Conservation (phyloP, 2,113 vertebrate species). For the Cynocephalus volans region DNA sequence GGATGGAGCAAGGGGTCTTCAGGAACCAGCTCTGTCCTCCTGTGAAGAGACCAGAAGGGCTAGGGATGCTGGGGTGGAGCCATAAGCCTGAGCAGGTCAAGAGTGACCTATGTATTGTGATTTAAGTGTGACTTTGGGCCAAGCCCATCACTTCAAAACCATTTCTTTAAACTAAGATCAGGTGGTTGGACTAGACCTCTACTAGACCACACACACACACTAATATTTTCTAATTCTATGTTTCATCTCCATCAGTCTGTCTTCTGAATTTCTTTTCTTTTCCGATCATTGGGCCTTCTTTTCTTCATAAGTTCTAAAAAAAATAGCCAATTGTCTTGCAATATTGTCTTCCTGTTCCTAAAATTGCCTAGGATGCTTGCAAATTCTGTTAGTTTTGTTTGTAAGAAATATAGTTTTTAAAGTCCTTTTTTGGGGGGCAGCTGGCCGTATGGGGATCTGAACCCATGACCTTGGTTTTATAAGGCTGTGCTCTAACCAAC, state of each 20-base stretch:
- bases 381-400: not conserved
- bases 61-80: rapidly evolving
- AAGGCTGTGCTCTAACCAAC: too few relatives aligned
- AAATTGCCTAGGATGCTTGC: conserved; percentile 27
- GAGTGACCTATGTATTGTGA: not conserved
- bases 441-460: too few relatives aligned
- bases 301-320: not conserved
- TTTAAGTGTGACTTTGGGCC: not conserved
- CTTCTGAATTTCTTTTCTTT: conserved; percentile 26
- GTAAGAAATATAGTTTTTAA: not conserved
- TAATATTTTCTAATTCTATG: not conserved
- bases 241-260: not conserved
- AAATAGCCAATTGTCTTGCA: not conserved
- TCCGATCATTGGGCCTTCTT: not conserved
- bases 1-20: not conserved
- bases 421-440: not conserved
- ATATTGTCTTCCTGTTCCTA: conserved; percentile 22
- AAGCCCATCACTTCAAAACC: not conserved
- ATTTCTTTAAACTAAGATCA: not conserved
- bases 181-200: not conserved
- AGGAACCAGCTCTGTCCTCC: not conserved
- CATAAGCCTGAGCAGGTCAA: not conserved
- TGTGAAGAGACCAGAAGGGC: not conserved
- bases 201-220: not conserved
- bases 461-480: too few relatives aligned